These are phyloP conservation scores for Rhynchonycteris naso DNA, from an alignment of 2,797 vertebrate species.

Conservation along the genomic window DNA sequence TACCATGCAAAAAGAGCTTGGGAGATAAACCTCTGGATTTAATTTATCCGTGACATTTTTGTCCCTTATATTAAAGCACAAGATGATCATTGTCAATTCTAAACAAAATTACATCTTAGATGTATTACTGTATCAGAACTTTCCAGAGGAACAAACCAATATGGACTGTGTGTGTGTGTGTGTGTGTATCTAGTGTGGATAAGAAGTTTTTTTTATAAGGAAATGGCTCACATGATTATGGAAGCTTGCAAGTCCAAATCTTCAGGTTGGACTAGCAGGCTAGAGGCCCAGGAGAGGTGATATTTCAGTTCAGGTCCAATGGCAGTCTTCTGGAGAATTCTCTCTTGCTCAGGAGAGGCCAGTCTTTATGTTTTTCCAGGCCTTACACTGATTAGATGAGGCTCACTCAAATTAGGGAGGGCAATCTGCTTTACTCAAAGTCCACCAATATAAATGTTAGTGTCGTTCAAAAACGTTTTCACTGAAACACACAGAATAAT, in stretches of 20 bases:
- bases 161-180: not conserved
- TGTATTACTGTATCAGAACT: constrained; percentile 5
- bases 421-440: not conserved
- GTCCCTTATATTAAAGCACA: constrained; percentile 20
- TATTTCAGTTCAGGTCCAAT: not conserved
- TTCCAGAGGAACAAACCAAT: not conserved
- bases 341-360: not conserved
- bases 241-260: constrained; percentile 10
- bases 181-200: not conserved
- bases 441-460: not conserved
- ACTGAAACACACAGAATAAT: not conserved
- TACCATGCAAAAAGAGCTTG: constrained; percentile 26
- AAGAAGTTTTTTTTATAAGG: not conserved
- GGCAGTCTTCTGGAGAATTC: not conserved
- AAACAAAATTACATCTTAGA: constrained; percentile 43
- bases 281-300: not conserved
- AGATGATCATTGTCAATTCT: constrained; percentile 44
- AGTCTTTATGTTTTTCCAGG: not conserved
- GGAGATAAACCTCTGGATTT: constrained; percentile 48
- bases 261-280: not conserved
- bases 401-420: not conserved
- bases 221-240: not conserved
- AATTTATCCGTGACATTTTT: constrained; percentile 52
- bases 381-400: not conserved
- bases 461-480: not conserved